Base-by-base conservation (phyloP, 2,113 vertebrate genomes). In the Gila orcuttii region DNA sequence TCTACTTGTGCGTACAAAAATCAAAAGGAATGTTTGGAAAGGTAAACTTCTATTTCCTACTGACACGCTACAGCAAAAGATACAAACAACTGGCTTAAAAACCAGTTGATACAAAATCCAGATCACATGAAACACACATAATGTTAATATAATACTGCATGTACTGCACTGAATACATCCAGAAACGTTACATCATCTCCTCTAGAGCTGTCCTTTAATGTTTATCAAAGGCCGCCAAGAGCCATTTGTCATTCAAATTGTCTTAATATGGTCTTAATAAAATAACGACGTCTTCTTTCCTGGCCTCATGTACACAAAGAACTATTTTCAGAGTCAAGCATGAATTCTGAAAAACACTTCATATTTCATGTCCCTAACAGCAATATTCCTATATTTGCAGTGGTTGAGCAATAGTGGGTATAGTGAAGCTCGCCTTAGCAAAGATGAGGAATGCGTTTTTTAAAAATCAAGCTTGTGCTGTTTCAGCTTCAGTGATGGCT, bases 171-270 rank as follows among this genome's bases (percentile, higher is more conserved):
- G 84, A 71, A 86, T 50, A 57, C 45, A 78, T 80, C 66, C 85
- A 79, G 57, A 28, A 33, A 42, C 69, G 59, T 86, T 84, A 80
- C 81, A 60, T 88, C 85, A 88, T 60, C 77, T 42, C 33, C 33
- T 71, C 33, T 42, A 60, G 31, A 79, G 85, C 75, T 47, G 50
- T 76, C 75, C 84, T 88, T 86, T 83, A 76, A 88, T 79, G 85
- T 76, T 88, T 68, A 86, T 88, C 85, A 84, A 84, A 86, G 85
- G 64, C 17, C 4, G 79, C 59, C 10, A 45, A 86, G 68, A 86
- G 76, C 75, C 83, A 82, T 80, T 79, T 62, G 60, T 86, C 80
- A 84, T 86, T 31, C 7, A 25, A 13, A 47, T 28, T 25, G 84
- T 59, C 75, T 85, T 81, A 88, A 79, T 71, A 55, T 75, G 59